Conservation (phyloP, 2,888 invertebrate genomes). For the Athalia circularis region DNA sequence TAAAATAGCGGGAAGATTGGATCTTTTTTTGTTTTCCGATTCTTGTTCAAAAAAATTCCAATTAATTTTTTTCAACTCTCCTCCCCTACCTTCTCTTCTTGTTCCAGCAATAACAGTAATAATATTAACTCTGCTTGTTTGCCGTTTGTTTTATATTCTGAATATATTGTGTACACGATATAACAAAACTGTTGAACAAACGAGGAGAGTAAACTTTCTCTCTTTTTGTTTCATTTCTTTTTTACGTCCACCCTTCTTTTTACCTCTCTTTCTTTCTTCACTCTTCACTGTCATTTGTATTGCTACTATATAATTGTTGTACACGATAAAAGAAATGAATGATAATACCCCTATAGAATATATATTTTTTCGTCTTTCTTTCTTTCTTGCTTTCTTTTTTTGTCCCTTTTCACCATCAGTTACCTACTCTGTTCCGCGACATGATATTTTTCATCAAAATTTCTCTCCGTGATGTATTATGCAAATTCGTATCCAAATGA, state of each 20-base stretch:
- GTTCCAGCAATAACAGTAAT: background rate
- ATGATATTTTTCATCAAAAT: too few species aligned
- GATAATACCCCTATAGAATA: too few species aligned
- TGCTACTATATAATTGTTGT: background rate
- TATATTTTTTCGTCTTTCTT: background rate
- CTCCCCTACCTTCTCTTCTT: background rate
- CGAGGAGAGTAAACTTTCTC: background rate
- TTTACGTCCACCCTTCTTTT: too few species aligned
- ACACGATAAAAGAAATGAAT: too few species aligned
- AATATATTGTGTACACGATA: background rate
- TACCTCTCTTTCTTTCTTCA: background rate
- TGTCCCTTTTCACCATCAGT: background rate
- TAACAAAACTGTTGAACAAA: conserved; percentile 8
- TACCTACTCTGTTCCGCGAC: too few species aligned
- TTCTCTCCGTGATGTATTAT: too few species aligned
- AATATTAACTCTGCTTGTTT: too few species aligned
- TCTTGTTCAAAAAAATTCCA: conserved; percentile 33
- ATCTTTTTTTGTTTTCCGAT: conserved; percentile 13
- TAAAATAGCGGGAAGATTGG: background rate
- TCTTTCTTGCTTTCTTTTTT: background rate
- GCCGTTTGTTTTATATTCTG: too few species aligned
- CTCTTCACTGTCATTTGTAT: background rate
- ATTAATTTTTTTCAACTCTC: conserved; percentile 31
- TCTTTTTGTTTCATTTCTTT: too few species aligned
- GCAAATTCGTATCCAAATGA: too few species aligned